phyloP scores from a whole-genome alignment of 2,113 vertebrate genomes.

The Vidua chalybeata region DNA sequence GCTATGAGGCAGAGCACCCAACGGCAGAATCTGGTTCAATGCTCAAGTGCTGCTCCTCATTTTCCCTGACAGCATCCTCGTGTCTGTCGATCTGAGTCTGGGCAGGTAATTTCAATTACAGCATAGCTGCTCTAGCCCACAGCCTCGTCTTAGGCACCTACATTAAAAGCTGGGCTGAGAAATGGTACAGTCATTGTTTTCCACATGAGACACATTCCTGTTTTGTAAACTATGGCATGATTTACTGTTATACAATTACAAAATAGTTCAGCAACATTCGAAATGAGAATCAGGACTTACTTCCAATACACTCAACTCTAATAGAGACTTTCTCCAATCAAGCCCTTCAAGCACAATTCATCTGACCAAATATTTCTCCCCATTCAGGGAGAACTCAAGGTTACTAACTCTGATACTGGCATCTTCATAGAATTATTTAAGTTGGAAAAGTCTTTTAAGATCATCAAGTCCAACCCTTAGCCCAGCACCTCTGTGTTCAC shows the following conservation, averaged over 20 bases:
- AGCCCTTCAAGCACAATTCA: not conserved
- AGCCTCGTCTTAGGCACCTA: not conserved
- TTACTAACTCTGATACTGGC: not conserved
- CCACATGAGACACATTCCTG: not conserved
- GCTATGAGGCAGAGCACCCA: not conserved
- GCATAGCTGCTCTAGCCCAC: not conserved
- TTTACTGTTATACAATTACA: not conserved
- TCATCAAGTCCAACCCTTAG: not conserved
- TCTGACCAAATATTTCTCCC: not conserved
- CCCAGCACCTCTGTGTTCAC: not conserved
- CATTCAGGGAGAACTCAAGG: not conserved
- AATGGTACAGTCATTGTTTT: not conserved
- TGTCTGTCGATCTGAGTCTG: rapidly evolving
- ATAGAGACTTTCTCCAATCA: not conserved
- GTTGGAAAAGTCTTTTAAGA: not conserved
- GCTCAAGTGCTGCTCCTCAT: not conserved
- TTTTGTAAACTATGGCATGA: not conserved
- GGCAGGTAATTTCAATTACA: not conserved
- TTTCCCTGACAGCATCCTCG: not conserved
- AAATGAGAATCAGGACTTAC: not conserved
- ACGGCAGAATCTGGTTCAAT: not conserved
- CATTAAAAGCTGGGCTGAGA: not conserved
- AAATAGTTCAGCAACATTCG: not conserved
- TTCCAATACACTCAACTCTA: not conserved
- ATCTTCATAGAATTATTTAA: not conserved